Base-by-base conservation (phyloP, 2,113 vertebrate genomes). In the Ariopsis seemanni region DNA sequence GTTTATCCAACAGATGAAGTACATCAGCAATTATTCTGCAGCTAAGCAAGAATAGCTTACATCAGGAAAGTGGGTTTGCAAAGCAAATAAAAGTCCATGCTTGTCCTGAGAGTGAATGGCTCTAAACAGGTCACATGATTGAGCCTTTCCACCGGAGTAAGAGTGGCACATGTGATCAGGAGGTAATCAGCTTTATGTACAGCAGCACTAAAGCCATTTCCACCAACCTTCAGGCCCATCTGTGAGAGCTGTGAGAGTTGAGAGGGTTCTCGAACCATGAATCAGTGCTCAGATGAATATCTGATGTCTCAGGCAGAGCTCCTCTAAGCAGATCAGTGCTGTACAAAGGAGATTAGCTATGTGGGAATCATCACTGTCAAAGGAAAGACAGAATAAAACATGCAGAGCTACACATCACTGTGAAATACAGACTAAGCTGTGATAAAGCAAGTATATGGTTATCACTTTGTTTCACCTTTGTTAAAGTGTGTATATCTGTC, bases 341-440 rank as follows among this genome's bases (percentile, higher is more conserved):
- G 65, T 63, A 78, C 87, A 86, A 88, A 86, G 57, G 62, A 88
- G 86, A 86, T 83, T 57, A 90, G 65, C 52, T 83, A 55, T 88
- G 85, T 75, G 80, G 69, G 57, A 83, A 83, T 72, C 71, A n/a
- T 48, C 79, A 82, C 22, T 77, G 63, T 34, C 60, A 78, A 82
- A 82, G 74, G 30, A 71, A 82, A 89, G 71, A 79, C 25, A 48
- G 42, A 84, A 87, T 72, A n/a, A 86, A 84, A 84, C 82, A 84
- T 78, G 42, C 27, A 69, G 72, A n/a, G 81, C 50, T 42, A 65
- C 18, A 48, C 10, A 55, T 65, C 48, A 79, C 12, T 14, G 25
- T 84, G 69, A 86, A 82, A 87, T 67, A 75, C 58, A 67, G 77
- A 74, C 69, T n/a, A 65, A 34, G 79, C 78, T 71, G 11, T 22